A percentile compares a stretch with the other conserved stretches of the same genome.
Conservation (phyloP, 2,888 invertebrate genomes). For the Zhuqinia jingwanae region DNA sequence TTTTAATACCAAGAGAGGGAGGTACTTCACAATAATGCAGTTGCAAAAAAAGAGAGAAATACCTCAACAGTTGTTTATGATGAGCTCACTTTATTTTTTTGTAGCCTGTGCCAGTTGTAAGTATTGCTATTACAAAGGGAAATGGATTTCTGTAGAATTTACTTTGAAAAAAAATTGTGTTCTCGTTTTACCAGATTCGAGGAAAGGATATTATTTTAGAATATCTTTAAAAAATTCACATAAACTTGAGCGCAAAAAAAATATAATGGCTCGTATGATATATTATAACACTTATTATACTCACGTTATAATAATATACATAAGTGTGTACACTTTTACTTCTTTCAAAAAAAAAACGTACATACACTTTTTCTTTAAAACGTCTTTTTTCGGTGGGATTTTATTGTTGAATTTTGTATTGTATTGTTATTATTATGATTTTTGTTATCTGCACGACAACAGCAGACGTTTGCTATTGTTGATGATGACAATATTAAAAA, state of each 20-base stretch:
- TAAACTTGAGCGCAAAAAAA: too few species aligned
- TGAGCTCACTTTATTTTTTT: slow-evolving; percentile 19
- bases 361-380: background rate
- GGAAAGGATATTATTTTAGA: slow-evolving; percentile 22
- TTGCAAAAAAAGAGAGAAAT: background rate
- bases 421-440: slow-evolving; percentile 29
- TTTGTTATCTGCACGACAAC: background rate
- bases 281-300: background rate
- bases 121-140: background rate
- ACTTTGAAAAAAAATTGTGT: background rate
- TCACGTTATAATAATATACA: background rate
- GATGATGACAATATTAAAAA: too few species aligned
- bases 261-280: too few species aligned
- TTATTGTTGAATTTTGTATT: slow-evolving; percentile 44
- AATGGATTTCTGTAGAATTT: background rate
- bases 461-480: slow-evolving; percentile 8
- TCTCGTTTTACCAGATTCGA: slow-evolving; percentile 30
- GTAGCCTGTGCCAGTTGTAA: slow-evolving; percentile 35
- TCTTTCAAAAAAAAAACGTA: background rate
- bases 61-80: background rate
- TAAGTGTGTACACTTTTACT: background rate
- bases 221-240: background rate
- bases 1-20: background rate
- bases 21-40: background rate
- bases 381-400: slow-evolving; percentile 36